Percentiles rank a stretch among this genome's conserved stretches.
Conservation (phyloP, 2,113 vertebrate species). For the Fulica atra region DNA sequence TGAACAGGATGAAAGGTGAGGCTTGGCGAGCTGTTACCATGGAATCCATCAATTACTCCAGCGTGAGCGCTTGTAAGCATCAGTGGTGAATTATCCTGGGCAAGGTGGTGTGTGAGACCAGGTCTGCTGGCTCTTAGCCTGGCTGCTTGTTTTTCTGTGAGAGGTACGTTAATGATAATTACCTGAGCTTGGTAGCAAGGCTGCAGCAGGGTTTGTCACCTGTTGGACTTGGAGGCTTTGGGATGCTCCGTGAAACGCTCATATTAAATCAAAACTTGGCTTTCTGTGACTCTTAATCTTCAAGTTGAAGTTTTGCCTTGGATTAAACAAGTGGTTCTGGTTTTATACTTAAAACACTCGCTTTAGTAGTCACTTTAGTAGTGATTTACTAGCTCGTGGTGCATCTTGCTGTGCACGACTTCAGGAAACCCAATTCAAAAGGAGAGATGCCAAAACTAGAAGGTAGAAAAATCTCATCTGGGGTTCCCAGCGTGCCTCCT, state of each 20-base stretch:
- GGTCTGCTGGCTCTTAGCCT: neutral
- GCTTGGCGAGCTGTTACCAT: neutral
- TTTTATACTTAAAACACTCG: neutral
- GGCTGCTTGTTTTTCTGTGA: neutral
- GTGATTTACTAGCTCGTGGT: neutral
- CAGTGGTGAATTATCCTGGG: neutral
- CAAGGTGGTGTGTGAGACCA: neutral
- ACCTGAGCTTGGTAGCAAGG: fast-evolving
- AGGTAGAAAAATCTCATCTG: neutral
- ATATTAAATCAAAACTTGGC: neutral
- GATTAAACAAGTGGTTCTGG: neutral
- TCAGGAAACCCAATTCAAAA: neutral
- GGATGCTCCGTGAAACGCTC: neutral
- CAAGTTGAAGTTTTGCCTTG: neutral
- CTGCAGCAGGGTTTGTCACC: neutral
- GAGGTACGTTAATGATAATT: neutral
- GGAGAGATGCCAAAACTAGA: neutral
- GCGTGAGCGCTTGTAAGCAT: neutral
- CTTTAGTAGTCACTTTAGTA: too few relatives aligned
- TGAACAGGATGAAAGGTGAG: neutral
- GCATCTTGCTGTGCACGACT: neutral
- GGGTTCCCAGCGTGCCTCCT: neutral
- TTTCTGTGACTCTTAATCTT: neutral
- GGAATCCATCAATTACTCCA: neutral
- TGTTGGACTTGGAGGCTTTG: neutral